A percentile compares a stretch with the other conserved stretches of the same genome.
phyloP scores from a whole-genome alignment of 2,113 vertebrate genomes.

The Poeciliopsis retropinna region DNA sequence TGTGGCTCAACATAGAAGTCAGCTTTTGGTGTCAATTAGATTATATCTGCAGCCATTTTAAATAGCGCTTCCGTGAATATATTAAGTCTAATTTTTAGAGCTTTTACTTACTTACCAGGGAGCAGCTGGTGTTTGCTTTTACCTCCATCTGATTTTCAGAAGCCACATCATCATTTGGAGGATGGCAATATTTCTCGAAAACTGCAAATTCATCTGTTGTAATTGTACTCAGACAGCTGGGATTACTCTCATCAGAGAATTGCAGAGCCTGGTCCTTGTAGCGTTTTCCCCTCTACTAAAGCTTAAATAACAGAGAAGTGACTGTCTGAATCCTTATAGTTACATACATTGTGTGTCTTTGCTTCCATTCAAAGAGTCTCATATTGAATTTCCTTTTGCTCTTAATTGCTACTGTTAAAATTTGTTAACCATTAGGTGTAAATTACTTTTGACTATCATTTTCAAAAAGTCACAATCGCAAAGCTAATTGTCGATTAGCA shows the following conservation, averaged over 20 bases:
- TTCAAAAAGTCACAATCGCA: neutral
- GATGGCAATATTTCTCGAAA: neutral
- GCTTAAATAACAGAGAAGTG: neutral
- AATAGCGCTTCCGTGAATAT: neutral
- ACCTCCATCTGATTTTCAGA: slow-evolving; percentile 1
- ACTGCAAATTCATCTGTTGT: neutral
- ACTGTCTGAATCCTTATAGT: neutral
- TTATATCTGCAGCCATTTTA: neutral
- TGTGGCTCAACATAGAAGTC: neutral
- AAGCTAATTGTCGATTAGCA: slow-evolving; percentile 2
- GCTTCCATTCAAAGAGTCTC: neutral
- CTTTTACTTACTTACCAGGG: slow-evolving; percentile 1
- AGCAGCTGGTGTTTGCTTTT: slow-evolving; percentile 7
- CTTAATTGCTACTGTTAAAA: neutral
- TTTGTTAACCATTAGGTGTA: neutral
- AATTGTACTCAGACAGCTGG: neutral
- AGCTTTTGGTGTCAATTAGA: neutral
- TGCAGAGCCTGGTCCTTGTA: neutral
- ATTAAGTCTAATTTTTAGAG: neutral
- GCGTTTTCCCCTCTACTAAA: neutral
- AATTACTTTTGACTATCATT: slow-evolving; percentile 4
- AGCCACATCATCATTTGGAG: neutral
- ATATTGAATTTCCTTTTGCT: slow-evolving; percentile 17
- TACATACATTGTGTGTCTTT: neutral
- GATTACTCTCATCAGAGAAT: slow-evolving; percentile 2